Conservation (phyloP, 2,113 vertebrate species). For the Melanerpes formicivorus region DNA sequence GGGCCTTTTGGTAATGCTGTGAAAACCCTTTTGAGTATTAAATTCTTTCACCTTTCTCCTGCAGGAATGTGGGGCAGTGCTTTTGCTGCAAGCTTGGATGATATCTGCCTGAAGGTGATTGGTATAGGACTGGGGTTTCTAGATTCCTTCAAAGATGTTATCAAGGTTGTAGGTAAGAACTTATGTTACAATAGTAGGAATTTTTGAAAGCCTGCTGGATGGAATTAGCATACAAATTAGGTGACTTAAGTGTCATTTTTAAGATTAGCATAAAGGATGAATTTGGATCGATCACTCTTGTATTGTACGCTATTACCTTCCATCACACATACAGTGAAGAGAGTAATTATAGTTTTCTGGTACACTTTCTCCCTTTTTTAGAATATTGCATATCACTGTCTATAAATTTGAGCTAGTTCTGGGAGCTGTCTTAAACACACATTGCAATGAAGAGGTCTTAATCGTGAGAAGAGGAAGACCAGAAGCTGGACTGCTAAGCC, state of each 20-base stretch:
- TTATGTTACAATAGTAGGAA: background rate
- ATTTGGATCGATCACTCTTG: background rate
- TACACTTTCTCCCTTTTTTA: background rate
- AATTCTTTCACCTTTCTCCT: background rate
- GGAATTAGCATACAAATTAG: background rate
- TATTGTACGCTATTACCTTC: background rate
- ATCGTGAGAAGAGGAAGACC: background rate
- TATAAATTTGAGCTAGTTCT: background rate
- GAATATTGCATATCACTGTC: background rate
- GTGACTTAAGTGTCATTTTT: background rate
- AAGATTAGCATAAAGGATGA: background rate
- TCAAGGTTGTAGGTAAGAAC: slow-evolving; percentile 73
- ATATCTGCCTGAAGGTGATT: slow-evolving; percentile 72
- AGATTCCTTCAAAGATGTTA: slow-evolving; percentile 55
- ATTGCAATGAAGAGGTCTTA: background rate
- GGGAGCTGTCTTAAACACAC: background rate
- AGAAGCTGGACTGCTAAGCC: background rate
- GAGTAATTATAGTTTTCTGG: background rate
- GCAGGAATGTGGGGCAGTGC: slow-evolving; percentile 82
- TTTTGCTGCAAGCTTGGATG: slow-evolving; percentile 81
- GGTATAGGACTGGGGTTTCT: slow-evolving; percentile 72
- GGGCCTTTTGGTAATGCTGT: background rate
- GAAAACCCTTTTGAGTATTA: background rate
- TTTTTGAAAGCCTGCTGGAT: background rate
- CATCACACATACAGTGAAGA: background rate